Conservation (phyloP, 2,888 invertebrate species). For the Ochlodes sylvanus region DNA sequence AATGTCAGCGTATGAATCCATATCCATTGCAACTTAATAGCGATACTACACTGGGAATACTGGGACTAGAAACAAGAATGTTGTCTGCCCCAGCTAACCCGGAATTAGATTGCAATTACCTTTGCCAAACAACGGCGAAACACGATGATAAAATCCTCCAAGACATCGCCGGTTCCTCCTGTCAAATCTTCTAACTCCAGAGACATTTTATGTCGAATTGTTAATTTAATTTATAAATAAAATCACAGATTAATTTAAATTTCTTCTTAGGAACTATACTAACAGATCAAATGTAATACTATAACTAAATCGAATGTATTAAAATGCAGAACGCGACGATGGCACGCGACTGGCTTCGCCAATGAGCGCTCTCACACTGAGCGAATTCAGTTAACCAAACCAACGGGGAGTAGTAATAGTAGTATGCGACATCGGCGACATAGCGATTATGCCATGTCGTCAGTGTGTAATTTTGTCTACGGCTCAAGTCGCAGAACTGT, state of each 20-base stretch:
- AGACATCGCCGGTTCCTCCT: conserved; percentile 87
- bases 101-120: conserved; percentile 86
- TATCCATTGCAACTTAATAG: conserved; percentile 51
- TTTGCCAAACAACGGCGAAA: conserved; percentile 88
- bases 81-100: conserved; percentile 55
- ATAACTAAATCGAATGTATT: conserved; percentile 62
- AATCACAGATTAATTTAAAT: conserved; percentile 72
- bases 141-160: conserved; percentile 89
- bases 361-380: conserved; percentile 67
- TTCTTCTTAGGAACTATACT: conserved; percentile 70
- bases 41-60: not conserved
- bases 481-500: conserved; percentile 53
- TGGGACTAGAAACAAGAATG: conserved; percentile 49
- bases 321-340: conserved; percentile 50
- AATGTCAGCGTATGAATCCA: conserved; percentile 63
- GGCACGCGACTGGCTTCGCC: conserved; percentile 55
- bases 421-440: conserved; percentile 49
- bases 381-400: conserved; percentile 39
- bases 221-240: conserved; percentile 56
- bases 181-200: conserved; percentile 87
- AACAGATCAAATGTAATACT: conserved; percentile 70
- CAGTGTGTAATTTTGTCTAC: too few relatives aligned
- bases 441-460: conserved; percentile 30
- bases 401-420: too few relatives aligned
- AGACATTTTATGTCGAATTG: conserved; percentile 80